These are phyloP conservation scores for Proales similis DNA, from an alignment of 1,140 invertebrate species.

Conservation along the genomic window DNA sequence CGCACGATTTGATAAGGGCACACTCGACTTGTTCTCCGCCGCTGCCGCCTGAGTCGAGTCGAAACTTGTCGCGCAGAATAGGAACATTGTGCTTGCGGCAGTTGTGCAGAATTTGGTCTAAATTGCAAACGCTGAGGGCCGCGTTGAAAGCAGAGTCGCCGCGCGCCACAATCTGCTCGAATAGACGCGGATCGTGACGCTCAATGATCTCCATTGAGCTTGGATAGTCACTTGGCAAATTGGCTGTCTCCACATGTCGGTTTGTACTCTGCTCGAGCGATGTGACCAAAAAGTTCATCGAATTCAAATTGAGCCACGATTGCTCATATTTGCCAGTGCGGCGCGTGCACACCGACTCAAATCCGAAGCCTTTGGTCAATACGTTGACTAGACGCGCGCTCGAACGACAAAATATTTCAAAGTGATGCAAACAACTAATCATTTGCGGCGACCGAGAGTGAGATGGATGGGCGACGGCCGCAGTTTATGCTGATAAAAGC, in stretches of 20 bases:
- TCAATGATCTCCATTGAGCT: conserved; percentile 25
- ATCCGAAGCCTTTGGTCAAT: conserved; percentile 35
- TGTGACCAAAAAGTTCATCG: conserved; percentile 32
- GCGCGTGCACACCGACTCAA: conserved; percentile 6
- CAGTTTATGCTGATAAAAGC: no score
- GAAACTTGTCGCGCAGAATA: conserved; percentile 9
- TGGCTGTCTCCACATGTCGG: background rate
- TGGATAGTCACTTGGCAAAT: background rate
- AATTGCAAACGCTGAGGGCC: conserved; percentile 16
- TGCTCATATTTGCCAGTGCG: conserved; percentile 11
- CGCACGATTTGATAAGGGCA: conserved; percentile 7
- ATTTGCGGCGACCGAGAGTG: no score
- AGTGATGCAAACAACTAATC: conserved; percentile 35
- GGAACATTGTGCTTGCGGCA: conserved; percentile 9
- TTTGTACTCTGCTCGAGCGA: conserved; percentile 4
- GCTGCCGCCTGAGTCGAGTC: background rate
- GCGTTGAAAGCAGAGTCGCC: conserved; percentile 30
- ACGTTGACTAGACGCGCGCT: conserved; percentile 4
- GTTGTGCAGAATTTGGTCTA: conserved; percentile 29
- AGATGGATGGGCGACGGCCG: no score
- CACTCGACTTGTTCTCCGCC: conserved; percentile 15
- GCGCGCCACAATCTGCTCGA: background rate
- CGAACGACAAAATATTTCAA: conserved; percentile 25
- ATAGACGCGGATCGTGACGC: background rate
- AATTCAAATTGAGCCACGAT: conserved; percentile 29